phyloP scores from a whole-genome alignment of 2,113 vertebrate genomes.

The Hippocampus guttulatus region DNA sequence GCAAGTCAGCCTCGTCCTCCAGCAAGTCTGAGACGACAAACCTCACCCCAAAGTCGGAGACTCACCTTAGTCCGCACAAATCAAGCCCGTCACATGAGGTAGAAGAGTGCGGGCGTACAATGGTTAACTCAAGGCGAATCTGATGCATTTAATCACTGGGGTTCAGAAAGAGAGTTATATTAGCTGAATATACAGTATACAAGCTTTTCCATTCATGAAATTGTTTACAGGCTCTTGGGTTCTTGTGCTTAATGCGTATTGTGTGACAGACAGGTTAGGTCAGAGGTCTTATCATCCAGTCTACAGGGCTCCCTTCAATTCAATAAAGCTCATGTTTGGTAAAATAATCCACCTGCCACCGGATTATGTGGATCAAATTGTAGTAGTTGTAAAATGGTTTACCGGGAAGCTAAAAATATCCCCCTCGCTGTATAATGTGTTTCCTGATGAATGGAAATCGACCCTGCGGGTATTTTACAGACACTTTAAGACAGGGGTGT shows the following conservation, averaged over 20 bases:
- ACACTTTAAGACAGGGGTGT: too few species aligned
- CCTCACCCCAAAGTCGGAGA: slow-evolving; percentile 74
- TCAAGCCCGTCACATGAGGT: slow-evolving; percentile 93
- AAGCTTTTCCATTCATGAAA: not conserved
- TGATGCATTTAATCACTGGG: too few species aligned
- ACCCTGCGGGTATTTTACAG: not conserved
- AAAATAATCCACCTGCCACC: slow-evolving; percentile 62
- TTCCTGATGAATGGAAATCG: slow-evolving; percentile 13
- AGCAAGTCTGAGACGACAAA: slow-evolving; percentile 69
- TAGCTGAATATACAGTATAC: slow-evolving; percentile 13
- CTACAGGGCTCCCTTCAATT: slow-evolving; percentile 24
- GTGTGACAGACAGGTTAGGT: slow-evolving; percentile 9
- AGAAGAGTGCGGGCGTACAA: not conserved
- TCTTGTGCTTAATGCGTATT: not conserved
- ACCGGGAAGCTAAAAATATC: slow-evolving; percentile 52
- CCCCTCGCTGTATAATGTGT: slow-evolving; percentile 13
- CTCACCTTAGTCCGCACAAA: slow-evolving; percentile 83
- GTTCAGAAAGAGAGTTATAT: too few species aligned
- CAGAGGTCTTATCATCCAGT: slow-evolving; percentile 40
- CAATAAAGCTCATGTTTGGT: slow-evolving; percentile 64
- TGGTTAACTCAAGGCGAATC: not conserved
- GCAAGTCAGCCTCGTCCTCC: slow-evolving; percentile 70
- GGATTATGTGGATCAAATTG: slow-evolving; percentile 67
- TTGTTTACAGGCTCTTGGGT: not conserved
- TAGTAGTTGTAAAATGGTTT: slow-evolving; percentile 68